Evolutionary conservation across 2,113 vertebrate genomes (phyloP), one percentile per base, ranked within the genome.

Genomic region (Psettodes erumei): DNA sequence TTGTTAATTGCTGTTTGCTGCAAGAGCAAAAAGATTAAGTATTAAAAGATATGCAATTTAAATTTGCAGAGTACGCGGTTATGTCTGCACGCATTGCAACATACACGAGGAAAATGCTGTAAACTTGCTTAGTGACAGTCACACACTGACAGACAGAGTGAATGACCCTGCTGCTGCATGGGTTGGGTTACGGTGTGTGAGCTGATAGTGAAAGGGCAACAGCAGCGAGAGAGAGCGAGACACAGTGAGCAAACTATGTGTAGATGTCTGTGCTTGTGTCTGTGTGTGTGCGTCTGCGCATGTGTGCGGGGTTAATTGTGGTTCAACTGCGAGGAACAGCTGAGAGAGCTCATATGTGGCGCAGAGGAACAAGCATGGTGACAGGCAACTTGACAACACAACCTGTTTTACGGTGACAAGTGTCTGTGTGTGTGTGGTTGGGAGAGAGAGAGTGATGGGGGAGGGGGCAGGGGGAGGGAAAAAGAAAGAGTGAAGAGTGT

Each of bases 251-350:
- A 86, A 88, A 86, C 72, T 84, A 54, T 83, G 84, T 77, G 81
- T 75, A 50, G 65, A 69, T 55, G 70, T 64, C 32, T 71, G 61
- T 40, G 62, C 23, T 21, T 58, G 65, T 13, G 55, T 38, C 61
- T 65, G 59, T 83, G 75, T 62, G 53, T 42, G 11, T 28, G 48
- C 33, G 50, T 4, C 55, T 45, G 56, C 35, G 47, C 48, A 48
- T 76, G 70, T 70, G 69, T 70, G 77, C 10, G 84, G 78, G 85
- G 90, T 93, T 91, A 93, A 93, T 92, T 93, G 90, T 90, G 88
- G 92, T 89, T 93, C 92, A 93, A 91, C 84, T 88, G 78, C 63
- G 82, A 77, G 84, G 84, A 93, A 92, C 94, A 94, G 94, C 93
- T 95, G 93, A 92, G 83, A 83, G 91, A 86, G 83, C 81, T 93